These are phyloP conservation scores for Schizopygopsis malacanthus DNA, from an alignment of 2,797 vertebrate genomes.

Conservation along the genomic window DNA sequence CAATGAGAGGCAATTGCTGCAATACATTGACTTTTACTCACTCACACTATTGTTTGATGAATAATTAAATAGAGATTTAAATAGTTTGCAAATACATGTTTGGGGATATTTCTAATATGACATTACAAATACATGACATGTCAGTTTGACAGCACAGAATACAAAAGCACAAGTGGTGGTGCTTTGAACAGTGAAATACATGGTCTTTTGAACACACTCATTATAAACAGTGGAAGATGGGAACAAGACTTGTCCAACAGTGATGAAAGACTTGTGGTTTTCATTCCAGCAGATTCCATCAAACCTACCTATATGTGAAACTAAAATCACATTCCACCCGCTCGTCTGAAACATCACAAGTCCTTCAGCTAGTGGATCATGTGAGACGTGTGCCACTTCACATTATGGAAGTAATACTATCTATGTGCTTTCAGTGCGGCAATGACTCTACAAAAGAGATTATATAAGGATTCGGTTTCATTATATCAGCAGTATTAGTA, in stretches of 20 bases:
- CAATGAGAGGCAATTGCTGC: too few relatives aligned
- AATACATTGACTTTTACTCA: neutral
- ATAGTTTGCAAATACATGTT: neutral
- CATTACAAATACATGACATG: neutral
- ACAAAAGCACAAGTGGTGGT: neutral
- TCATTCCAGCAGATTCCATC: conserved; percentile 7
- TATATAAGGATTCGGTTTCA: neutral
- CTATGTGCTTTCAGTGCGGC: neutral
- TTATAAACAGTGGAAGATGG: neutral
- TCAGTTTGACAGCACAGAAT: neutral
- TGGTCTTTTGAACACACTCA: neutral
- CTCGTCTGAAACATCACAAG: neutral
- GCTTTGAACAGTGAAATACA: neutral
- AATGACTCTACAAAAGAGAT: conserved; percentile 5
- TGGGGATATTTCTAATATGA: neutral
- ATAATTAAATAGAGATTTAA: neutral
- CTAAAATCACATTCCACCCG: neutral
- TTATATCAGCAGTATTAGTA: neutral
- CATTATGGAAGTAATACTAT: neutral
- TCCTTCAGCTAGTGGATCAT: neutral
- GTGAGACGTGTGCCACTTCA: conserved; percentile 15
- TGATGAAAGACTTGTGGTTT: conserved; percentile 17
- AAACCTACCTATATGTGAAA: conserved; percentile 23
- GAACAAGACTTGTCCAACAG: conserved; percentile 8
- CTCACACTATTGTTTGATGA: neutral